phyloP scores from a whole-genome alignment of 2,113 vertebrate genomes.

The Mesembrinibis cayennensis region DNA sequence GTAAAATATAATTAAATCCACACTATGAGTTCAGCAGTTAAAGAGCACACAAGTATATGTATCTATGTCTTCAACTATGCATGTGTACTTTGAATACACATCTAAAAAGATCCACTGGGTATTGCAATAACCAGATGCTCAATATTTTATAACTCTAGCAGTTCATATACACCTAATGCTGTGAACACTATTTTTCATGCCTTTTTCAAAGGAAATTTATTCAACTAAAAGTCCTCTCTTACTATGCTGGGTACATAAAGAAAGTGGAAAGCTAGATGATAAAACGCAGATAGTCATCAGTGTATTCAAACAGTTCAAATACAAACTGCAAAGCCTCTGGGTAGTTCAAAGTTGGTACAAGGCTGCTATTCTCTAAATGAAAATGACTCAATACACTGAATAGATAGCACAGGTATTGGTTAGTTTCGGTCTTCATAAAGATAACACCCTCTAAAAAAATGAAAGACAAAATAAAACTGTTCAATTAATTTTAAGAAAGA shows the following conservation, averaged over 20 bases:
- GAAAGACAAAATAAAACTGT: neutral
- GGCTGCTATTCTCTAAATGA: neutral
- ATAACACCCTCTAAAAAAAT: neutral
- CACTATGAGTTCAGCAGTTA: neutral
- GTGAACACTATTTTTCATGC: neutral
- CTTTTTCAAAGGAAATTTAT: neutral
- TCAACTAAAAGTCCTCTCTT: neutral
- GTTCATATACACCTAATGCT: neutral
- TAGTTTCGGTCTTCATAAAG: neutral
- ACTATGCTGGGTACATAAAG: neutral
- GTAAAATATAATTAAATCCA: slow-evolving; percentile 14
- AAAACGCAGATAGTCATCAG: neutral
- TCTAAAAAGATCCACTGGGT: neutral
- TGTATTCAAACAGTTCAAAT: neutral
- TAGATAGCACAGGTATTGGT: accelerated
- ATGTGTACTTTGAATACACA: neutral
- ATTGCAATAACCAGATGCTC: slow-evolving; percentile 7
- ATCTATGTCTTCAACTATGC: slow-evolving; percentile 14
- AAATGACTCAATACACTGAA: neutral
- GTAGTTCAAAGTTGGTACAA: neutral
- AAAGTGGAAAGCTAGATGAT: neutral
- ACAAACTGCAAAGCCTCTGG: neutral
- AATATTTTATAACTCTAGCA: slow-evolving; percentile 8
- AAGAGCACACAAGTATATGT: neutral
- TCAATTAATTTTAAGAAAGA: neutral